Evolutionary conservation across 1,140 invertebrate genomes (phyloP).

Genomic region (Yoshiicerus persimilis): DNA sequence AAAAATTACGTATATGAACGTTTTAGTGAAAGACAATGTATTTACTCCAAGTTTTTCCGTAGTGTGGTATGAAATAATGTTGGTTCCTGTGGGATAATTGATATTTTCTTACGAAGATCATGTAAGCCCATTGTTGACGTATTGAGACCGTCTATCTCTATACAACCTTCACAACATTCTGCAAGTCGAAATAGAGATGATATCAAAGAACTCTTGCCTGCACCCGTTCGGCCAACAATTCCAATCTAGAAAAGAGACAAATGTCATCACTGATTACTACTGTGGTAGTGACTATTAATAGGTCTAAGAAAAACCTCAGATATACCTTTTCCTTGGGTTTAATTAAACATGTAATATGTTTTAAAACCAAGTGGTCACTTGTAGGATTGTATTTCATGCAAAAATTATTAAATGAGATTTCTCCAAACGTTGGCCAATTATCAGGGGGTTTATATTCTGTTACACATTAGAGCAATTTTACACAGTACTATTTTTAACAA

Average conservation of each 20-base stretch:
- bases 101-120: constrained; percentile 58
- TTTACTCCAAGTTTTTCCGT: constrained; percentile 60
- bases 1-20: too few relatives aligned
- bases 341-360: constrained; percentile 61
- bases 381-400: constrained; percentile 56
- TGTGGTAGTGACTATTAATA: not conserved
- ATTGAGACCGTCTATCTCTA: constrained; percentile 59
- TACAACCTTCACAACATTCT: constrained; percentile 54
- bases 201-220: constrained; percentile 64
- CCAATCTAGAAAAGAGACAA: constrained; percentile 35
- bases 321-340: constrained; percentile 62
- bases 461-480: not conserved
- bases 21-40: not conserved
- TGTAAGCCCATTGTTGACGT: constrained; percentile 57
- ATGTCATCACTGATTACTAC: too few relatives aligned
- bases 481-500: not conserved
- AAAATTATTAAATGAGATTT: constrained; percentile 60
- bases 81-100: constrained; percentile 72
- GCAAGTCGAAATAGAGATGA: constrained; percentile 60
- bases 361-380: constrained; percentile 57
- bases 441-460: constrained; percentile 52
- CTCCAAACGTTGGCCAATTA: constrained; percentile 62
- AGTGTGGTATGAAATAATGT: constrained; percentile 62
- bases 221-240: constrained; percentile 59
- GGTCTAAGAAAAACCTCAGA: too few relatives aligned